phyloP scores from a whole-genome alignment of 2,113 vertebrate species.

The Hyperopisus bebe region DNA sequence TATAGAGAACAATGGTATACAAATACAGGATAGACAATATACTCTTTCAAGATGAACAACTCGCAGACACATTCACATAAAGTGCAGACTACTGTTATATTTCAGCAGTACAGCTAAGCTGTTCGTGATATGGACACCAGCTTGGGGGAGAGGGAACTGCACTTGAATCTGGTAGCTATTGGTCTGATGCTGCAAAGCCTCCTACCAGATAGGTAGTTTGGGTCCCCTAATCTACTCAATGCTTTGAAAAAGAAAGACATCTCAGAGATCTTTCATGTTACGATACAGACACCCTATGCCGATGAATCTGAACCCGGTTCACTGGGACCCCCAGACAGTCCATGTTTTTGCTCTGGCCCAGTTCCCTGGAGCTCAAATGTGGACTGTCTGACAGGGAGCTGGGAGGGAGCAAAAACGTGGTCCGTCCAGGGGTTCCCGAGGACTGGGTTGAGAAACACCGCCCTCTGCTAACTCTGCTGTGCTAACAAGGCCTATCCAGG shows the following conservation, averaged over 20 bases:
- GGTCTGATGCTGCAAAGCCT: neutral
- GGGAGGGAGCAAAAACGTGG: neutral
- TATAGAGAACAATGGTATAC: neutral
- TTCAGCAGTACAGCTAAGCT: neutral
- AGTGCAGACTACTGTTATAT: neutral
- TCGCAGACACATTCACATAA: neutral
- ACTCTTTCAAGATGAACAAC: neutral
- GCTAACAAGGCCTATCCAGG: neutral
- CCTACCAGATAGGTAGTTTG: neutral
- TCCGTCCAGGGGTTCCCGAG: neutral
- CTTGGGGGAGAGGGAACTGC: neutral
- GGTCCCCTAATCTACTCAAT: neutral
- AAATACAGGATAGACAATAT: neutral
- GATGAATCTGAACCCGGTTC: neutral
- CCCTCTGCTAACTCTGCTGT: neutral
- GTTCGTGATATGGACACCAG: neutral
- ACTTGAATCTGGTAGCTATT: neutral
- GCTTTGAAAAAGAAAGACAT: neutral
- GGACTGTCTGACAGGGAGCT: neutral
- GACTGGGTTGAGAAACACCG: neutral
- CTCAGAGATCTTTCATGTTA: neutral
- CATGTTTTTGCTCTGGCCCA: neutral
- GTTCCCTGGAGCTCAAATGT: neutral
- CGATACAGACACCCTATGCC: neutral
- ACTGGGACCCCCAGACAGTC: neutral